Evolutionary conservation across 2,113 vertebrate species (phyloP).

Genomic region (Charina bottae): DNA sequence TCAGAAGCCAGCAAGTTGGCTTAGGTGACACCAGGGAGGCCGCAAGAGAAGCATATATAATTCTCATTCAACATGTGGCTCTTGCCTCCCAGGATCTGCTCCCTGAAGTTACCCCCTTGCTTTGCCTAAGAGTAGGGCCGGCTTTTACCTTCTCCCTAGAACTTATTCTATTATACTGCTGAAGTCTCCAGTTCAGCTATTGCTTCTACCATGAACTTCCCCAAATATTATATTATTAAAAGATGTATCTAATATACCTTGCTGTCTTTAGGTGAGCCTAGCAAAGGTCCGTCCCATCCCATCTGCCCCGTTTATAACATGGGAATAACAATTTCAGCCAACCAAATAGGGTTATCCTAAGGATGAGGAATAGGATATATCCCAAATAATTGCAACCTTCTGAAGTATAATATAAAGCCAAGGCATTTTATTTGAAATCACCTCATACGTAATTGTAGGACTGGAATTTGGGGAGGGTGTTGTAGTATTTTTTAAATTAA

Average conservation of each 20-base stretch:
- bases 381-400: neutral
- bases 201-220: too few species aligned
- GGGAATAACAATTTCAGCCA: neutral
- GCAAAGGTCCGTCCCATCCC: neutral
- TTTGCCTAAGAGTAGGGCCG: too few species aligned
- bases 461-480: too few species aligned
- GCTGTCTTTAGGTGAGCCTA: neutral
- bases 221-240: too few species aligned
- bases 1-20: neutral
- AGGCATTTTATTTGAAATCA: too few species aligned
- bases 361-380: neutral
- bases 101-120: too few species aligned
- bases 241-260: neutral
- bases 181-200: neutral
- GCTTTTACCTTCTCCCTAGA: neutral
- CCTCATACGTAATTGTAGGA: too few species aligned
- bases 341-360: neutral
- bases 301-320: neutral
- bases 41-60: neutral
- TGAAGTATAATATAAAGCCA: neutral
- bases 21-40: neutral
- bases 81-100: too few species aligned
- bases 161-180: too few species aligned
- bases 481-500: too few species aligned
- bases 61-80: too few species aligned